Base-by-base conservation (phyloP, 2,797 vertebrate genomes). In the Semotilus atromaculatus region DNA sequence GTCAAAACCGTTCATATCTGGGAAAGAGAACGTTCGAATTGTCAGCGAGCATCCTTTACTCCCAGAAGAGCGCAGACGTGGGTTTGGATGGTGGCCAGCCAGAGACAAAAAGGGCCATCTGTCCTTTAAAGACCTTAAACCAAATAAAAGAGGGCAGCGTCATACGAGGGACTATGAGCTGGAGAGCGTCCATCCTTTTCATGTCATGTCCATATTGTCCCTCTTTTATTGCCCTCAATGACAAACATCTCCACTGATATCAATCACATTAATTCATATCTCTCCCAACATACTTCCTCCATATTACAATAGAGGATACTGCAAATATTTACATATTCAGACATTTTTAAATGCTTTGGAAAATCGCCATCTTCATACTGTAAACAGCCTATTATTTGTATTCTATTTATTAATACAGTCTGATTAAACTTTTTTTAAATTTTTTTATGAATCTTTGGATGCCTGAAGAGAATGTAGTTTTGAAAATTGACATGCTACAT, bases 41-140 rank as follows among this genome's bases (percentile, higher is more conserved):
- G 82, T 85, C 82, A 85, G 38, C 29, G 38, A 79, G 55, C 83
- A 78, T 85, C 77, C n/a, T 71, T 87, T 73, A 66, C 62, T 72
- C 81, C 80, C 81, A 74, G 68, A 88, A 86, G 66, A 76, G 80
- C 62, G 68, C 62, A 71, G 85, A 87, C 62, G 80, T 53, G 67
- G 31, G 31, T 23, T 34, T 89, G 88, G 81, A 84, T 81, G 67
- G 51, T 71, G 81, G 80, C 88, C 88, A 88, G 66, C 5, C 29
- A 62, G 79, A 55, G 78, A 87, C 88, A 88, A 80, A 88, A 84
- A 86, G 68, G 31, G 40, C 85, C 83, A 88, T 88, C 88, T 89
- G 88, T 85, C 83, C 86, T 76, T 70, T 75, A 84, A 85, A 76
- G 82, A 78, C 68, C 45, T 81, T 40, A 48, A 66, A 36, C 38